Base-by-base conservation (phyloP, 2,888 invertebrate species). In the Unio pictorum region DNA sequence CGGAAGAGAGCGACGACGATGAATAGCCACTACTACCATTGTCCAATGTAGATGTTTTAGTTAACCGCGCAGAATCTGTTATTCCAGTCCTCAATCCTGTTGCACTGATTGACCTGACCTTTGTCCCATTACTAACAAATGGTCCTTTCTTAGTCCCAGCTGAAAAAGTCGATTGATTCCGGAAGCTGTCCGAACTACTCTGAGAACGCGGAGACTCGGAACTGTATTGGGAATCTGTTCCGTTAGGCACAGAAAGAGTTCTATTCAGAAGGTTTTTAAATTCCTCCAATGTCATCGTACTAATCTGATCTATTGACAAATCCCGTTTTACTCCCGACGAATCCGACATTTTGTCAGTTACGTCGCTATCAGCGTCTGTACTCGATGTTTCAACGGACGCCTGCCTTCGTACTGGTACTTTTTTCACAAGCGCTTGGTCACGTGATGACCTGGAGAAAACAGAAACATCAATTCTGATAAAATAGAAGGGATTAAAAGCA, bases 231-330 rank as follows among this genome's bases (percentile, higher is more conserved):
- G 79, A 79, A 55, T 65, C 75, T 17, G 74, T 68, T 18, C 79
- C 77, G 55, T 75, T 80, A 0, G 84, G 83, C 18, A 82, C 81
- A 3, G 84, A 78, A 3, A 86, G 72, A 23, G 78, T 69, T 73
- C 74, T 83, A 70, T 82, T 84, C 34, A 86, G 73, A 61, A 86
- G 79, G 45, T 81, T 84, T 64, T 81, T 82, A 69, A 86, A 86
- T 70, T 86, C 85, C 7, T 81, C 80, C 66, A 86, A 66, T 1
- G 86, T 85, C 86, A 86, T 85, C 18, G 85, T 86, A 74, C 82
- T 85, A 61, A 86, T 85, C 68, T 83, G 79, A 61, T 85, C 84
- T 60, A 86, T 82, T 58, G 73, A 72, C 20, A 85, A 68, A 61
- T 67, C 72, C 15, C 76, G 66, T 11, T 69, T 74, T 20, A 62